These are phyloP conservation scores for Cosmia trapezina DNA, from an alignment of 2,888 invertebrate genomes.

Conservation along the genomic window DNA sequence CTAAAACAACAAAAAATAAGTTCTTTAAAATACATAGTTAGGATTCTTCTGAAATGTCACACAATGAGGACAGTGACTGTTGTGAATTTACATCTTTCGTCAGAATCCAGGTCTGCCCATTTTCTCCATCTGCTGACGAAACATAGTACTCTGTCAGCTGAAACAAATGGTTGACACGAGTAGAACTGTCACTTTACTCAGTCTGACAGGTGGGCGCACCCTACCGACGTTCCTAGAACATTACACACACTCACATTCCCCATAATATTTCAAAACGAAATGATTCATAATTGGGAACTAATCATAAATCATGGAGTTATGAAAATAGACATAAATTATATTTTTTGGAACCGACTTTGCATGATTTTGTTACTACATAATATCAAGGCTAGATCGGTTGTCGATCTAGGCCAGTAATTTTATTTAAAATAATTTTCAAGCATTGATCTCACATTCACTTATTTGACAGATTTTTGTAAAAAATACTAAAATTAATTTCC, in stretches of 20 bases:
- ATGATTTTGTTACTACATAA: not conserved
- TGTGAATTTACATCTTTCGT: not conserved
- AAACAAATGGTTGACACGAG: slow-evolving; percentile 52
- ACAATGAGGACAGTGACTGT: not conserved
- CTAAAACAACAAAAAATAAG: too few species aligned
- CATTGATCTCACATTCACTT: too few species aligned
- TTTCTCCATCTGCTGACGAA: not conserved
- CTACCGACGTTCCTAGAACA: slow-evolving; percentile 1
- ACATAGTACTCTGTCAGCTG: slow-evolving; percentile 33
- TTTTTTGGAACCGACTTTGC: not conserved
- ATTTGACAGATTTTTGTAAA: too few species aligned
- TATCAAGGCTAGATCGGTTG: not conserved
- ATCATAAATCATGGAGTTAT: slow-evolving; percentile 36
- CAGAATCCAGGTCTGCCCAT: not conserved
- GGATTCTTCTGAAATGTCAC: not conserved
- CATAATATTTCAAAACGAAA: slow-evolving; percentile 38
- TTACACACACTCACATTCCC: slow-evolving; percentile 13
- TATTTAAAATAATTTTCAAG: not conserved
- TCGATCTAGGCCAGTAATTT: not conserved
- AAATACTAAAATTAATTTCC: too few species aligned
- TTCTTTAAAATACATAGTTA: too few species aligned
- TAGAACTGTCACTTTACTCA: slow-evolving; percentile 39
- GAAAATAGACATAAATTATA: slow-evolving; percentile 22
- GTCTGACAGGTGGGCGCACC: slow-evolving; percentile 53
- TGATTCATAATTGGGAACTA: slow-evolving; percentile 42